Conservation (phyloP, 2,888 invertebrate genomes). For the Zaprionus lineosus region DNA sequence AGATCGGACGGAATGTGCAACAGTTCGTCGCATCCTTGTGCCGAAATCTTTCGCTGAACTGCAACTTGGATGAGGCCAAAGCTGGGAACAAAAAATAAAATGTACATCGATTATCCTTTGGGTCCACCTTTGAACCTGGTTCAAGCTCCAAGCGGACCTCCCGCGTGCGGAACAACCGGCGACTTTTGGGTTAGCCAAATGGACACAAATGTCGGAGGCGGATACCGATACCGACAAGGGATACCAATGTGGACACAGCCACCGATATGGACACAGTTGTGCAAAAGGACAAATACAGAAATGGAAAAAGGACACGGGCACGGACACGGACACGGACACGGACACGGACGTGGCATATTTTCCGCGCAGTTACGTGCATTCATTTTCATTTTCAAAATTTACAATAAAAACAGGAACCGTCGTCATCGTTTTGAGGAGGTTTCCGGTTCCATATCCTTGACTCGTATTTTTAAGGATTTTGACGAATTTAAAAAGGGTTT, state of each 20-base stretch:
- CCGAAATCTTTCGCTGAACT: no score
- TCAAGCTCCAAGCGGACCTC: slow-evolving; percentile 34
- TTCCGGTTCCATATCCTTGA: slow-evolving; percentile 60
- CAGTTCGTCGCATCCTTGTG: no score
- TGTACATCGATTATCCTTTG: no score
- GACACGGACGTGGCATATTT: slow-evolving; percentile 67
- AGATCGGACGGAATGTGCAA: no score
- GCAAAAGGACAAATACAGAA: no score
- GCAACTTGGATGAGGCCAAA: no score
- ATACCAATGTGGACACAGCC: slow-evolving; percentile 2
- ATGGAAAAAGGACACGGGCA: background rate
- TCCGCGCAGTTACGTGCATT: slow-evolving; percentile 71
- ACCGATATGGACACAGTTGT: slow-evolving; percentile 1
- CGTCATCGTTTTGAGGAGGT: slow-evolving; percentile 28
- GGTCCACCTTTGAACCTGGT: no score
- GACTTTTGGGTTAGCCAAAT: slow-evolving; percentile 11
- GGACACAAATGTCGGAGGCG: no score
- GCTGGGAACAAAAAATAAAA: no score
- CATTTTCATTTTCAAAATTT: slow-evolving; percentile 47
- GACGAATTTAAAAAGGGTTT: no score
- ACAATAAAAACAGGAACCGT: slow-evolving; percentile 25
- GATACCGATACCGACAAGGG: no score
- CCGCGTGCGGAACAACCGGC: slow-evolving; percentile 33
- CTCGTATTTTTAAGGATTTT: no score
- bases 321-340: background rate